Base-by-base conservation (phyloP, 2,888 invertebrate genomes). In the Neoascia interrupta region DNA sequence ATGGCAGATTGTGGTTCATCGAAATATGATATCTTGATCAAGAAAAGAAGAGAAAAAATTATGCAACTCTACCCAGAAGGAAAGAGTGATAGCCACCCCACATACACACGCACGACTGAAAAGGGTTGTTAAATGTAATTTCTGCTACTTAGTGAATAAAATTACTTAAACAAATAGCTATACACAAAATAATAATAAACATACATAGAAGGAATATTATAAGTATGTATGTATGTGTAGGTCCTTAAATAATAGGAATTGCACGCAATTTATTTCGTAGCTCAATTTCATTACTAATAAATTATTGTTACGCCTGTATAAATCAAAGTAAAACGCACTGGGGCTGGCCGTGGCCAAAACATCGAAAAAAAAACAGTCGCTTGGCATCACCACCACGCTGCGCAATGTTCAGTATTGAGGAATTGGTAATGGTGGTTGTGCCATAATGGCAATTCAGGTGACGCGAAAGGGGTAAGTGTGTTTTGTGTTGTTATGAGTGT, bases 201-300 rank as follows among this genome's bases (percentile, higher is more conserved):
- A 69, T 41, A 37, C 36, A 69, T 56, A 56, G 10, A 61, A 69
- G 13, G 43, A 41, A 41, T 41, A 34, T 51, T n/a, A 31, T 31
- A 31, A 31, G 31, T 53, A 19, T 43, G 34, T 51, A 19, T 26
- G 43, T 63, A 26, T 73, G 28, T 69, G 43, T 70, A 79, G 81
- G 80, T 85, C 84, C 86, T 86, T 86, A 86, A 86, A 85, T 86
- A 86, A 86, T 86, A 86, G 84, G 85, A 85, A 86, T 86, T 86
- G 86, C 86, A 86, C 86, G 86, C 86, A 85, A 85, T 79, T 70
- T 76, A 72, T 76, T 72, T 76, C 72, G 76, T 76, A 76, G 72
- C 76, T 76, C 41, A 60, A 60, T 54, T 72, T 76, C 72, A 72
- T 72, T 76, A 60, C 51, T 66, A 60, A 72, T 72, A 76, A 76